Evolutionary conservation across 2,113 vertebrate species (phyloP).

Genomic region (Apaloderma vittatum): DNA sequence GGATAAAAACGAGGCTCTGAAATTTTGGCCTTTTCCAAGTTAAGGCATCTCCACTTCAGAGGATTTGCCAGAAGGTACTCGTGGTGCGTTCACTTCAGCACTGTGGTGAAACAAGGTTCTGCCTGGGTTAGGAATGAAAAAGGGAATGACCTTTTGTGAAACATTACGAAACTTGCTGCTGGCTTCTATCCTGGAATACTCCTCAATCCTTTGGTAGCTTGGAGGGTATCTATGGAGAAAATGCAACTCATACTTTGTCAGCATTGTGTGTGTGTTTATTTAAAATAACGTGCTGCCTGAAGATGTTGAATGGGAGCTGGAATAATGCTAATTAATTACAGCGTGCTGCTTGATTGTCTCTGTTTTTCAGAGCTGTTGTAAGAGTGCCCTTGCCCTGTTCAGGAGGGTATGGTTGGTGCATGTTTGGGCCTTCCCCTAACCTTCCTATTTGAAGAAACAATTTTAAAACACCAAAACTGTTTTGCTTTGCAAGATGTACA

Average conservation of each 20-base stretch:
- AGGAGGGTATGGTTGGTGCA: neutral
- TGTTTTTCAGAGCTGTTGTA: neutral
- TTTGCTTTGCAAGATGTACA: neutral
- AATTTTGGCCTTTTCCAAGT: neutral
- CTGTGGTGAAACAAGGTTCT: neutral
- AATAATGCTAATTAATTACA: neutral
- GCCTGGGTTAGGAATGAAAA: neutral
- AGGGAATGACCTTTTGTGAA: neutral
- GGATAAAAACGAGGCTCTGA: neutral
- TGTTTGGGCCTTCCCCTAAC: neutral
- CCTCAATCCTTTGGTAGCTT: neutral
- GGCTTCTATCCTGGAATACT: neutral
- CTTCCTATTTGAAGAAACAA: neutral
- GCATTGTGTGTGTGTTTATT: neutral
- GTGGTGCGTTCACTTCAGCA: accelerated
- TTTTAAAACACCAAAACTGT: neutral
- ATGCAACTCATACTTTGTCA: neutral
- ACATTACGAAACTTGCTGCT: neutral
- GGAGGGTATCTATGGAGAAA: neutral
- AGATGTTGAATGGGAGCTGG: neutral
- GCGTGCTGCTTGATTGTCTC: neutral
- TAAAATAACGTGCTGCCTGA: neutral
- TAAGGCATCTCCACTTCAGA: neutral
- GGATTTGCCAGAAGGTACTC: neutral
- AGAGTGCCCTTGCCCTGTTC: neutral